Base-by-base conservation (phyloP, 2,888 invertebrate genomes). In the Heliconius aoede region DNA sequence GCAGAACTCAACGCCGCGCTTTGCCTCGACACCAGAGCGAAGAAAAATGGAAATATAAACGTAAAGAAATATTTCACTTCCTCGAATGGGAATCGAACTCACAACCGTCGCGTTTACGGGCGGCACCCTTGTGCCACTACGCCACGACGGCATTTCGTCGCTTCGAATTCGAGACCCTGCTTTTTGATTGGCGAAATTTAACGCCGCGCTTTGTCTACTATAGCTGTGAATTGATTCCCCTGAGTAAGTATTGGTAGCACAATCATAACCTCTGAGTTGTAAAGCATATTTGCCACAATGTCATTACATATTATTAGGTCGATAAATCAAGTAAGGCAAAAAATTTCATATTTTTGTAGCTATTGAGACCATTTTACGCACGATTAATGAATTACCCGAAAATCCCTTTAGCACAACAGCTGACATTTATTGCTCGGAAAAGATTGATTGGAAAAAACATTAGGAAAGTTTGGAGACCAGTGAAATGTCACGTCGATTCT, bases 361-460 rank as follows among this genome's bases (percentile, higher is more conserved):
- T 46, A 32, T 67, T 26, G 51, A 36, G 64, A 26, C 21, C 46
- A 46, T 68, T 73, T 65, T 74, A 75, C 62, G 40, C 51, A 60
- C 61, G 40, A 76, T 76, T 76, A 78, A 76, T 76, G 74, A 79
- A 77, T 75, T 74, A 67, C 74, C 40, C 67, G 36, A 76, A 76
- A 67, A 75, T 74, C 55, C 69, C 77, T 73, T 80, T 72, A 67
- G 60, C 69, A 58, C 69, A 69, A 64, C 74, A 67, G 69, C 72
- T 72, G 80, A 80, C 80, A 65, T 80, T 81, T 80, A 81, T 80
- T 80, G 79, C 77, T 75, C 73, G 64, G 72, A 40, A 78, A 61
- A 80, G 80, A 81, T 80, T 80, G 80, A 81, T 81, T 74, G 77
- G 62, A 24, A 73, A 74, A 79, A 78, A 73, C 76, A 80, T 79